A percentile compares a stretch with the other conserved stretches of the same genome.
phyloP scores from a whole-genome alignment of 2,113 vertebrate genomes.

The Microtus richardsoni region DNA sequence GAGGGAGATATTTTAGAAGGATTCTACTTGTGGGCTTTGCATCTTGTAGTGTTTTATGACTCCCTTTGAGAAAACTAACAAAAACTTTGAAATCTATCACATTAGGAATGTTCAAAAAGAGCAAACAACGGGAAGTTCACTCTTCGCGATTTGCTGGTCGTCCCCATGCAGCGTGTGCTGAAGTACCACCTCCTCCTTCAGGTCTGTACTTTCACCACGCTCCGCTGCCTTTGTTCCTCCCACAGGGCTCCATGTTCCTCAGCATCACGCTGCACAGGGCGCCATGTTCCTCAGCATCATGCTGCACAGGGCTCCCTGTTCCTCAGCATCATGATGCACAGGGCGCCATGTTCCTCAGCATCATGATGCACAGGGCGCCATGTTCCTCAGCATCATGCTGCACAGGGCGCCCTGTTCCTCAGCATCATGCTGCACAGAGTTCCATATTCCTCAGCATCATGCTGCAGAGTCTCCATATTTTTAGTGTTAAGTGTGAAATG shows the following conservation, averaged over 20 bases:
- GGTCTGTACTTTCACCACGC: constrained; percentile 83
- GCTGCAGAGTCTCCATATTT: not conserved
- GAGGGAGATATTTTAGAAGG: not conserved
- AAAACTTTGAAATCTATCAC: constrained; percentile 45
- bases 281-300: too few relatives aligned
- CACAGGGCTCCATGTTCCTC: not conserved
- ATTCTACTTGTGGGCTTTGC: not conserved
- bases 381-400: too few relatives aligned
- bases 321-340: accelerated
- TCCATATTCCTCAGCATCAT: accelerated
- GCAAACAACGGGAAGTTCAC: constrained; percentile 99
- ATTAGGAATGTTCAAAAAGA: constrained; percentile 96
- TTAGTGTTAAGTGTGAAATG: not conserved
- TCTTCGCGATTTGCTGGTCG: constrained; percentile 95
- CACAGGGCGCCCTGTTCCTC: not conserved
- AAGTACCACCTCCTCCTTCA: constrained; percentile 98
- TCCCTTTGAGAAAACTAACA: constrained; percentile 47
- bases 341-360: not conserved
- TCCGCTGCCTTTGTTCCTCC: not conserved
- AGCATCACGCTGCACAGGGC: too few relatives aligned
- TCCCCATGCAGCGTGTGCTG: constrained; percentile 98
- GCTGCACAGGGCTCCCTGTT: not conserved
- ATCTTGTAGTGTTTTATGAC: constrained; percentile 22
- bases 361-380: too few relatives aligned
- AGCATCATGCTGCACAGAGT: accelerated